These are phyloP conservation scores for Antrozous pallidus DNA, from an alignment of 2,797 vertebrate species.

Conservation along the genomic window DNA sequence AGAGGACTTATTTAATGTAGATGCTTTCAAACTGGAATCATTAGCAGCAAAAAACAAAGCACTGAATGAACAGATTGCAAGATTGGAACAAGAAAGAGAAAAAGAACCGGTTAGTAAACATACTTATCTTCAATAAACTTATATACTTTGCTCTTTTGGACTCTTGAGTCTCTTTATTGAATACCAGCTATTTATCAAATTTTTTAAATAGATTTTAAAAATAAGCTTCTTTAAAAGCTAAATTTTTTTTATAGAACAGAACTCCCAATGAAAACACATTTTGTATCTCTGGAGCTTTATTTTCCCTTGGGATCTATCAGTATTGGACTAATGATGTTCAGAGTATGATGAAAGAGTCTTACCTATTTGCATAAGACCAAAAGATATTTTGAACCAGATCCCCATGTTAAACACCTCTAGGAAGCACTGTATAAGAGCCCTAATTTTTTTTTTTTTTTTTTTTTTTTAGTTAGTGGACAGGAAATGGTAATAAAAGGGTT, in stretches of 20 bases:
- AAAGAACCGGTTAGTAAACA: constrained; percentile 88
- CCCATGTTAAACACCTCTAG: not conserved
- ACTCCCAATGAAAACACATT: constrained; percentile 19
- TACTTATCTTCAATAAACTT: not conserved
- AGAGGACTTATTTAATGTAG: constrained; percentile 90
- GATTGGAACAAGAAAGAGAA: constrained; percentile 91
- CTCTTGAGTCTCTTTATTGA: not conserved
- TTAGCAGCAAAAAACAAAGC: constrained; percentile 88
- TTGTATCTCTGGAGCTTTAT: constrained; percentile 40
- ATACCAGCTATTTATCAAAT: not conserved
- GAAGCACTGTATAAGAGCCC: not conserved
- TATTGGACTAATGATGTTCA: constrained; percentile 29
- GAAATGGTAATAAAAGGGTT: not conserved
- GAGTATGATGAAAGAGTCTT: constrained; percentile 67
- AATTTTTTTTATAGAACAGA: not conserved
- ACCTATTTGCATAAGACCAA: constrained; percentile 53
- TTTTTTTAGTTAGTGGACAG: constrained; percentile 9
- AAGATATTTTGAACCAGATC: constrained; percentile 5
- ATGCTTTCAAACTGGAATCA: constrained; percentile 86
- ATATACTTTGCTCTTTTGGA: not conserved
- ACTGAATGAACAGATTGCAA: constrained; percentile 89
- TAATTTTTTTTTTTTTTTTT: not conserved
- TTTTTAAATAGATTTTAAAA: not conserved
- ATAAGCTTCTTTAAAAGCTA: constrained; percentile 32
- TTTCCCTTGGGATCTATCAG: constrained; percentile 56